Percentiles rank a stretch among this genome's conserved stretches.
Conservation (phyloP, 1,140 invertebrate genomes). For the Helicoverpa zea region DNA sequence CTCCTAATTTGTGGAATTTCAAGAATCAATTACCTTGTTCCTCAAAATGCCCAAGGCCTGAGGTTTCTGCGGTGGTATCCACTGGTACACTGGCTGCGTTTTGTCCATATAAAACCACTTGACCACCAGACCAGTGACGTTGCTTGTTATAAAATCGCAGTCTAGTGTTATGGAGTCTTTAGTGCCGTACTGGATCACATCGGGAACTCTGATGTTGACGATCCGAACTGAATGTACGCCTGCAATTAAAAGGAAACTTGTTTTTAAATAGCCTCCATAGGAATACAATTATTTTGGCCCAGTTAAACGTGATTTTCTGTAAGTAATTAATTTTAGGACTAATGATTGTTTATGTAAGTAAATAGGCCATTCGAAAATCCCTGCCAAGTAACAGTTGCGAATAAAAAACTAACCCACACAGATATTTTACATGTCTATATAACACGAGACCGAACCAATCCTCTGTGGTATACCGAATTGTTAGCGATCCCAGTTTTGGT, state of each 20-base stretch:
- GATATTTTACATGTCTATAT: neutral
- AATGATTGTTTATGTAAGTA: neutral
- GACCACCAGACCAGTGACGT: slow-evolving; percentile 89
- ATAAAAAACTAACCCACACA: too few relatives aligned
- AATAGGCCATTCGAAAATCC: too few relatives aligned
- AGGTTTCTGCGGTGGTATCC: slow-evolving; percentile 90
- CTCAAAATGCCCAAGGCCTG: slow-evolving; percentile 88
- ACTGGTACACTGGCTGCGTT: slow-evolving; percentile 91
- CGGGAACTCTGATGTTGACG: slow-evolving; percentile 89
- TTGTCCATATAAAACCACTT: slow-evolving; percentile 92
- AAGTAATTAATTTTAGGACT: too few relatives aligned
- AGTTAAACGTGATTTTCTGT: too few relatives aligned
- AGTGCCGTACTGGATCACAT: slow-evolving; percentile 89
- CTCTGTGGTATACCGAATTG: neutral
- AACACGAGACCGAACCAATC: neutral
- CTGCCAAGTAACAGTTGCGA: too few relatives aligned
- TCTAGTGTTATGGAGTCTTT: slow-evolving; percentile 89
- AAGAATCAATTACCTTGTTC: slow-evolving; percentile 79
- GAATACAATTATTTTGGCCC: too few relatives aligned
- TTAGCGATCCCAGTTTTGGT: neutral
- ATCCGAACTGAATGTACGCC: slow-evolving; percentile 87
- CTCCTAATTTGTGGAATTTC: too few relatives aligned
- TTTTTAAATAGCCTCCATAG: too few relatives aligned
- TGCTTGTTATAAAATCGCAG: slow-evolving; percentile 90
- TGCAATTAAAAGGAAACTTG: slow-evolving; percentile 57